A percentile compares a stretch with the other conserved stretches of the same genome.
phyloP scores from a whole-genome alignment of 2,888 invertebrate genomes.

The Bhutanitis thaidina region DNA sequence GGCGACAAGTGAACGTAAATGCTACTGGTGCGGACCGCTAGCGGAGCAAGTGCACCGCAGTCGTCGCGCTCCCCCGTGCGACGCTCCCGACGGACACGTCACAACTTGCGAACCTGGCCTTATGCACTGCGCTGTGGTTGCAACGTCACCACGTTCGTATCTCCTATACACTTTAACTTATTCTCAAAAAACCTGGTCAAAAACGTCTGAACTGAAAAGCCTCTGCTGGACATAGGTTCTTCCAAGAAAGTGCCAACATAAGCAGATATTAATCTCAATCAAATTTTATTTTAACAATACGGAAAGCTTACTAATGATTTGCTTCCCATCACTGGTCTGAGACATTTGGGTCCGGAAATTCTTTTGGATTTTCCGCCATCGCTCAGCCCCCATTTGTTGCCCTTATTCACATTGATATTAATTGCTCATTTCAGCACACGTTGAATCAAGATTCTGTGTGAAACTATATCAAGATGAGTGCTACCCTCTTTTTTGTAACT shows the following conservation, averaged over 20 bases:
- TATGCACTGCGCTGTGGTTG: conserved; percentile 60
- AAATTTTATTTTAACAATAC: too few relatives aligned
- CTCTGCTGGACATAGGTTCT: too few relatives aligned
- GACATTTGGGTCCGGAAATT: too few relatives aligned
- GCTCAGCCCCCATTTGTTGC: too few relatives aligned
- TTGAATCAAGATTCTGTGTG: conserved; percentile 65
- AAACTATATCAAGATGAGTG: conserved; percentile 72
- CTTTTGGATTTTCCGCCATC: too few relatives aligned
- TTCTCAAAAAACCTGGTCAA: too few relatives aligned
- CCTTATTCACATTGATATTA: too few relatives aligned
- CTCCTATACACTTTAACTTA: not conserved
- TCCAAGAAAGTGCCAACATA: too few relatives aligned
- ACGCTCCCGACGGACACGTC: conserved; percentile 32
- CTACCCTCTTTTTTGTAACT: conserved; percentile 63
- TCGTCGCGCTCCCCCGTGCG: conserved; percentile 55
- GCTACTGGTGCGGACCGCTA: conserved; percentile 72
- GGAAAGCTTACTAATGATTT: too few relatives aligned
- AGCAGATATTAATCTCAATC: too few relatives aligned
- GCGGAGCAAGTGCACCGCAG: conserved; percentile 70
- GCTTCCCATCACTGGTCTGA: too few relatives aligned
- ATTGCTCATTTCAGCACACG: conserved; percentile 49
- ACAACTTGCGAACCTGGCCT: conserved; percentile 56
- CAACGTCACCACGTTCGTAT: conserved; percentile 50
- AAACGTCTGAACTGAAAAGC: too few relatives aligned
- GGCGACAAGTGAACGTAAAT: conserved; percentile 37